These are phyloP conservation scores for Uloborus diversus DNA, from an alignment of 1,140 invertebrate genomes.

Conservation along the genomic window DNA sequence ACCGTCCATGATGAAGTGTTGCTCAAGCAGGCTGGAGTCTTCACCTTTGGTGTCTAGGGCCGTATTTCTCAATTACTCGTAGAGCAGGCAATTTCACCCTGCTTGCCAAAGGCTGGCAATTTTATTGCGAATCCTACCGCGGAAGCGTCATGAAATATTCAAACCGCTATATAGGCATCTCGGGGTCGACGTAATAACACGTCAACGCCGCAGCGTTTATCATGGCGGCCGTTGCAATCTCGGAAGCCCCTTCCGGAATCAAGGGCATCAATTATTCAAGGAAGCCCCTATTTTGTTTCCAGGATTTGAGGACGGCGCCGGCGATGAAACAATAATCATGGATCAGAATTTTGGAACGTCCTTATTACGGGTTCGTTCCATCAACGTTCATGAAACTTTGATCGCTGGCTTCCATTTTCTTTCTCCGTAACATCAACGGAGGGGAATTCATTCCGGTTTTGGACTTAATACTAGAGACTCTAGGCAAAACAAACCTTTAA, in stretches of 20 bases:
- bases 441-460: conserved; percentile 12
- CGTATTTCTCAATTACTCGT: conserved; percentile 56
- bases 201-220: conserved; percentile 56
- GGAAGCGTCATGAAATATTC: conserved; percentile 54
- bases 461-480: conserved; percentile 27
- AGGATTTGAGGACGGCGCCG: conserved; percentile 47
- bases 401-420: conserved; percentile 54
- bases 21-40: conserved; percentile 41
- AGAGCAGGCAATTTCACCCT: conserved; percentile 57
- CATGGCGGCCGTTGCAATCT: conserved; percentile 54
- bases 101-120: conserved; percentile 50
- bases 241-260: conserved; percentile 50
- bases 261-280: conserved; percentile 54
- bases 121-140: conserved; percentile 53
- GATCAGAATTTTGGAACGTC: conserved; percentile 55
- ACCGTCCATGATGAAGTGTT: conserved; percentile 51
- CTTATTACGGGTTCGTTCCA: conserved; percentile 55
- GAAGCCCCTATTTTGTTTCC: conserved; percentile 50
- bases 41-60: conserved; percentile 57
- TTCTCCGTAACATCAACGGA: conserved; percentile 12
- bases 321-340: conserved; percentile 57
- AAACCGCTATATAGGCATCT: conserved; percentile 55
- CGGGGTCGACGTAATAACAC: conserved; percentile 57
- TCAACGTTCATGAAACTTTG: conserved; percentile 54
- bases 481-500: background rate